Conservation (phyloP, 1,140 invertebrate genomes). For the Plodia interpunctella region DNA sequence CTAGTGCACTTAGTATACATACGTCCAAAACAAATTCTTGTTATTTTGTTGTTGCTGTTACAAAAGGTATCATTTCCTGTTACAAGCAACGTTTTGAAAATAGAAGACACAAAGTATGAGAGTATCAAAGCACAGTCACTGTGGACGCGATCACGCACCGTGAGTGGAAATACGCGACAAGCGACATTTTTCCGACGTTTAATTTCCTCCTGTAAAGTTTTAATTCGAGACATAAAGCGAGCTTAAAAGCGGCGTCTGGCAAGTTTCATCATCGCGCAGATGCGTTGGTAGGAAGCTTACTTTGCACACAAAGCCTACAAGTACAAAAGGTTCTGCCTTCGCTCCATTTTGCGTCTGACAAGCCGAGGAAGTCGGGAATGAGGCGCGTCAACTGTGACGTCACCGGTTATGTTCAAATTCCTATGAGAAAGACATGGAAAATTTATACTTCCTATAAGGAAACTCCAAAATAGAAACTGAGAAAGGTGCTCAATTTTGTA, state of each 20-base stretch:
- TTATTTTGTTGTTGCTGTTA: too few species aligned
- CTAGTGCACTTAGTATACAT: too few species aligned
- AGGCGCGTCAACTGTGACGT: slow-evolving; percentile 48
- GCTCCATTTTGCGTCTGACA: slow-evolving; percentile 69
- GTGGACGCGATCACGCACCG: not conserved
- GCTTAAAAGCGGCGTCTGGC: slow-evolving; percentile 71
- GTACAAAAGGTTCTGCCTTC: slow-evolving; percentile 66
- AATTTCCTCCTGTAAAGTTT: slow-evolving; percentile 72
- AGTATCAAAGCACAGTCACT: not conserved
- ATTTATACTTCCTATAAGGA: too few species aligned
- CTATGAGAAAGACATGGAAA: not conserved
- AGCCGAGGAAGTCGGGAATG: slow-evolving; percentile 58
- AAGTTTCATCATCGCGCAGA: slow-evolving; percentile 73
- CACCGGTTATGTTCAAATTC: slow-evolving; percentile 29
- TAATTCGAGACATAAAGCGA: slow-evolving; percentile 69
- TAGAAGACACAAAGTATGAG: not conserved
- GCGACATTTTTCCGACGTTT: slow-evolving; percentile 60
- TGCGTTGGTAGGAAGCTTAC: slow-evolving; percentile 70
- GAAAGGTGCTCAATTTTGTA: too few species aligned
- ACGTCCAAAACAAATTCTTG: too few species aligned
- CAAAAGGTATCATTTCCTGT: too few species aligned
- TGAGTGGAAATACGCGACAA: not conserved
- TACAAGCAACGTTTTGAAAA: too few species aligned
- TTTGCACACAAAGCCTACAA: slow-evolving; percentile 72
- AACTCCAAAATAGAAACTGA: too few species aligned